These are phyloP conservation scores for Machimus rusticus DNA, from an alignment of 2,888 invertebrate genomes.

Conservation along the genomic window DNA sequence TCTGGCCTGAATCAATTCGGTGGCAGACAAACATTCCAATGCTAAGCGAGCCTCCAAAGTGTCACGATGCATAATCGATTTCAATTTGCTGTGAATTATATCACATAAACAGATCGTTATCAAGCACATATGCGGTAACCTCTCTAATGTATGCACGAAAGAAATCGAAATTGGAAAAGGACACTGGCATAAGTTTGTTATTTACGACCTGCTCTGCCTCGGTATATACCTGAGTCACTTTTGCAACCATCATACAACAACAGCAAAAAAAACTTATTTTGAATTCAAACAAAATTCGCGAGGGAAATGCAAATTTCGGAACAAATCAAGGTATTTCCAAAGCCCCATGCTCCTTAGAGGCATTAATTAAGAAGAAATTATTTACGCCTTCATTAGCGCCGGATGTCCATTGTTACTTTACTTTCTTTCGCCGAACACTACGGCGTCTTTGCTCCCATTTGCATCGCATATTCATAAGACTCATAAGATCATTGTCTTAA, in stretches of 20 bases:
- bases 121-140: neutral
- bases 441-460: neutral
- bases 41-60: neutral
- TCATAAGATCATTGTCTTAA: neutral
- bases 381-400: slow-evolving; percentile 19
- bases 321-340: slow-evolving; percentile 1
- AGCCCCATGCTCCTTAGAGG: neutral
- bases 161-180: neutral
- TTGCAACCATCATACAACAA: neutral
- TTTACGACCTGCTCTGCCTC: neutral
- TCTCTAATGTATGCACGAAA: neutral
- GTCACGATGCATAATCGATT: neutral
- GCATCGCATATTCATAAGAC: slow-evolving; percentile 5
- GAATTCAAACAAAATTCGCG: neutral
- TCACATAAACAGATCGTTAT: neutral
- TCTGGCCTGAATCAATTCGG: neutral
- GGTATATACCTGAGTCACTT: neutral
- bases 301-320: neutral
- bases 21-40: neutral
- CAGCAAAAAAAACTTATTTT: neutral
- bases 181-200: neutral
- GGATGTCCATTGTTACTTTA: slow-evolving; percentile 4
- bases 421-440: slow-evolving; percentile 4
- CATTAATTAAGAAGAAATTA: neutral
- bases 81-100: neutral